Percentiles rank a stretch among this genome's conserved stretches.
These are phyloP conservation scores for Dasyornis broadbenti DNA, from an alignment of 2,113 vertebrate species.

Conservation along the genomic window DNA sequence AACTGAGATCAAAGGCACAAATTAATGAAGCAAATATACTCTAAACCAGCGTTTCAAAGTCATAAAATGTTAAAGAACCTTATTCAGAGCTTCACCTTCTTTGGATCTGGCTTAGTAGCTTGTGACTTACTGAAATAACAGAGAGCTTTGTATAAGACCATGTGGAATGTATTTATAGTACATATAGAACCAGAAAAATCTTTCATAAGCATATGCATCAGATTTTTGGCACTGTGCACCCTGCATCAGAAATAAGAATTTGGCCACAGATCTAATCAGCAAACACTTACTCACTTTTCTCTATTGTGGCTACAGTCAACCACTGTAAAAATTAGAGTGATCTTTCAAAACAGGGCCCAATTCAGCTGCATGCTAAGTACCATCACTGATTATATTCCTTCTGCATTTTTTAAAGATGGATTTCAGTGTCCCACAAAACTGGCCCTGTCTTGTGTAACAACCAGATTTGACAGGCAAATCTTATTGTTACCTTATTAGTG, in stretches of 20 bases:
- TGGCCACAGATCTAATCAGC: conserved; percentile 2
- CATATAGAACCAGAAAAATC: conserved; percentile 36
- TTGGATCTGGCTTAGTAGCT: conserved; percentile 31
- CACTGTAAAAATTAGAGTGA: not conserved
- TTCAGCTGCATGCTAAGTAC: not conserved
- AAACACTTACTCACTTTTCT: not conserved
- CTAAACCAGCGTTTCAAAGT: conserved; percentile 5
- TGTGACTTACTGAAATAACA: conserved; percentile 54
- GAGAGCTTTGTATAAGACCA: conserved; percentile 44
- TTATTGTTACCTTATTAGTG: not conserved
- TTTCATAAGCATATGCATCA: conserved; percentile 45
- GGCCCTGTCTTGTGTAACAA: not conserved
- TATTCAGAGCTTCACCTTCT: conserved; percentile 40
- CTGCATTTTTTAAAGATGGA: not conserved
- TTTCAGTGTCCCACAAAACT: not conserved
- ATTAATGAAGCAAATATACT: conserved; percentile 18
- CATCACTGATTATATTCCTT: not conserved
- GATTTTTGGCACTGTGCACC: not conserved
- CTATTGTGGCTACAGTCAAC: not conserved
- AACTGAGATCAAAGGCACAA: conserved; percentile 24
- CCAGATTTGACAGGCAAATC: not conserved
- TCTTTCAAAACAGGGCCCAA: not conserved
- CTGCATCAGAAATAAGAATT: conserved; percentile 43
- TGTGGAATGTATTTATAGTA: conserved; percentile 49
- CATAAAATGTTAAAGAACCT: conserved; percentile 43